Evolutionary conservation across 2,888 invertebrate species (phyloP), one percentile per base, ranked within the genome.

Genomic region (Hetaerina titia): DNA sequence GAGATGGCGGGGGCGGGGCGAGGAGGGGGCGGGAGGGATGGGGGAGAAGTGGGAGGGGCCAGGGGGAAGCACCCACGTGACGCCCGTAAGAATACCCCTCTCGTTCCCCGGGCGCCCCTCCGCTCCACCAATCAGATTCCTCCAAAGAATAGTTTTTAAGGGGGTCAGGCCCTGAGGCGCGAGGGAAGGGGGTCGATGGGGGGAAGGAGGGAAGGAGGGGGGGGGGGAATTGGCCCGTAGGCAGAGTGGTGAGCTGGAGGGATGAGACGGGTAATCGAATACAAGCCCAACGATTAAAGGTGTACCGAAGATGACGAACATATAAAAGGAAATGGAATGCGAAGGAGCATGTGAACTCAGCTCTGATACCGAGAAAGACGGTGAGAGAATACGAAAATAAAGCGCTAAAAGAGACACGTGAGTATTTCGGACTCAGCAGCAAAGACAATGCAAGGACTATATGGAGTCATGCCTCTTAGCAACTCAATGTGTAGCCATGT

Each of bases 121-220:
- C 69, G 69, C 92, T 92, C 92, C 74, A 56, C 92, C 92, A 92
- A 92, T 92, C 92, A 92, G 92, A 92, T 92, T 92, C 92, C 92
- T 92, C 92, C 92, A 69, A 92, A 92, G 92, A 92, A 92, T 92
- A 92, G 92, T 92, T 92, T 92, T 92, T 92, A 92, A 92, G 92
- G 92, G 92, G 92, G 92, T 92, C 92, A 92, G 92, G 92, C 69
- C 64, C 56, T 31, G 92, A 57, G 92, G 69, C 56, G 17, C 31
- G 64, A 22, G 90, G 57, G 31, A 64, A 45, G 22, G 69, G 69
- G 56, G 81, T 69, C 11, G 69, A 19, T 13, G 63, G 63, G 22
- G 45, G 90, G 25, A 45, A 45, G 64, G 64, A 45, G 31, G 25
- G 7, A 2, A 17, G 56, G 57, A 6, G 6, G 89, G 13, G 13